These are phyloP conservation scores for Chaenocephalus aceratus DNA, from an alignment of 2,113 vertebrate genomes.

Conservation along the genomic window DNA sequence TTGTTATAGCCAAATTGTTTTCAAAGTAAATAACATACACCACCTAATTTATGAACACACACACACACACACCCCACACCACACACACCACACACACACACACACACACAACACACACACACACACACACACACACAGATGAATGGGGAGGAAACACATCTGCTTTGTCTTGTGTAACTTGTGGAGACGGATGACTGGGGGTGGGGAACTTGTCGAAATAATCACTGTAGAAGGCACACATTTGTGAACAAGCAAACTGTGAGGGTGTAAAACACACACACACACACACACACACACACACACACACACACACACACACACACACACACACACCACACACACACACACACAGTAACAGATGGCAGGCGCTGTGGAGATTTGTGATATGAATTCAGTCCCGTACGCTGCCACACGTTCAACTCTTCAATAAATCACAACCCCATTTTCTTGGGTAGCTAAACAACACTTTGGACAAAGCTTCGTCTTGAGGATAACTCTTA, in stretches of 20 bases:
- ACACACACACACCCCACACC: too few relatives aligned
- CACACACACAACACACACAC: too few relatives aligned
- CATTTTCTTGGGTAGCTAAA: not conserved
- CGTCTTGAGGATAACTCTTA: not conserved
- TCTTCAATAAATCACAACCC: constrained; percentile 7
- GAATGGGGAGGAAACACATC: not conserved
- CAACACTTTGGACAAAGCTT: not conserved
- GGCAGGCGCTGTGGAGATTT: constrained; percentile 21
- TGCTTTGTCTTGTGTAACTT: not conserved
- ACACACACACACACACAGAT: too few relatives aligned
- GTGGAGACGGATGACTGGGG: not conserved
- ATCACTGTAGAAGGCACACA: constrained; percentile 2
- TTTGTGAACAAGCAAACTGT: not conserved
- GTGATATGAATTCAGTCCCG: constrained; percentile 9
- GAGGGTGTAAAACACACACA: constrained; percentile 2
- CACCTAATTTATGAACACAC: not conserved
- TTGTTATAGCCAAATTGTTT: not conserved
- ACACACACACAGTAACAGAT: constrained; percentile 6
- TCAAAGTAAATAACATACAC: not conserved
- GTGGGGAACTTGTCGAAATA: not conserved
- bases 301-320: not conserved
- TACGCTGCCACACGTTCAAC: not conserved
- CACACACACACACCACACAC: not conserved
- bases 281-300: constrained; percentile 4
- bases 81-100: not conserved